phyloP scores from a whole-genome alignment of 2,797 vertebrate genomes.

The Fistularia tabacaria region DNA sequence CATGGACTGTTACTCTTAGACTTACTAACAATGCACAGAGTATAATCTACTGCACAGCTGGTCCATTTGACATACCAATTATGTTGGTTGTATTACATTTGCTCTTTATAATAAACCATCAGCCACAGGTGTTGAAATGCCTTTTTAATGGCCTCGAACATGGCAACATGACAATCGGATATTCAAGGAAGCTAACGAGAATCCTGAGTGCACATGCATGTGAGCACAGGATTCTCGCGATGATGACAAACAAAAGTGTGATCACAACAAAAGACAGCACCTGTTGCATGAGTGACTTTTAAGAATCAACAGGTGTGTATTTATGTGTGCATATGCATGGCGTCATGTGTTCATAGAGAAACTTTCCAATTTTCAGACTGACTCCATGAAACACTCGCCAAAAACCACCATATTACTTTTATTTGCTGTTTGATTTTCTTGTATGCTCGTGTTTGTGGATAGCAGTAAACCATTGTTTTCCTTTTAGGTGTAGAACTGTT shows the following conservation, averaged over 20 bases:
- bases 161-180: conserved; percentile 34
- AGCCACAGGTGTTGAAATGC: conserved; percentile 53
- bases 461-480: too few relatives aligned
- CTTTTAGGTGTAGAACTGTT: too few relatives aligned
- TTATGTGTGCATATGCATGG: too few relatives aligned
- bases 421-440: too few relatives aligned
- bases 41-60: conserved; percentile 31
- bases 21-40: conserved; percentile 8
- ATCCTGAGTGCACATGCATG: conserved; percentile 16
- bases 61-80: conserved; percentile 29
- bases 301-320: conserved; percentile 29
- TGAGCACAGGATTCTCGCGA: background rate
- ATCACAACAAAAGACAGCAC: conserved; percentile 25
- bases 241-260: background rate
- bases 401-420: too few relatives aligned
- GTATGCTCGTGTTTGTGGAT: too few relatives aligned
- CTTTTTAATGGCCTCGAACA: conserved; percentile 51
- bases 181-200: conserved; percentile 28
- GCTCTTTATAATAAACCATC: conserved; percentile 61
- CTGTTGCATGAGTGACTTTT: conserved; percentile 33
- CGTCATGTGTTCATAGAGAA: too few relatives aligned
- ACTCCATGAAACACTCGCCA: too few relatives aligned
- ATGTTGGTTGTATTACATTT: conserved; percentile 23
- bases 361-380: too few relatives aligned
- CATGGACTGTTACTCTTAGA: conserved; percentile 31